Base-by-base conservation (phyloP, 1,140 invertebrate genomes). In the Frieseomelitta varia region DNA sequence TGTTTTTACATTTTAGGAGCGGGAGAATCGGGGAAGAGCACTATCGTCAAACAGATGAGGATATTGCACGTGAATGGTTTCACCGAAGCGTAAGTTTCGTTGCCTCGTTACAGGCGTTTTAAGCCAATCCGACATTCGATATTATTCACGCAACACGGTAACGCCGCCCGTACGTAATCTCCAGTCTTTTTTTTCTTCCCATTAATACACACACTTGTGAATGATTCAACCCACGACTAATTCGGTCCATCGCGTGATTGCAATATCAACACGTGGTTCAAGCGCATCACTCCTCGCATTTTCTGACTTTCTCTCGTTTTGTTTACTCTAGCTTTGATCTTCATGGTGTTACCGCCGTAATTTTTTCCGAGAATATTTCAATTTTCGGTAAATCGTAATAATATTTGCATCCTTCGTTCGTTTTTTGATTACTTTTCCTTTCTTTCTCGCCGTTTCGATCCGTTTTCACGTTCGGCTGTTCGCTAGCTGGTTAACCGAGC, bases 31-130 rank as follows among this genome's bases (percentile, higher is more conserved):
- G 99, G 99, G 90, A 99, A 99, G 96, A 99, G 98, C 92, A 99
- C 99, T 87, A 99, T 99, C 95, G 99, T 99, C 90, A 99, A 99
- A 96, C 99, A 99, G 96, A 99, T 99, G 99, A 97, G 99, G 94
- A 99, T 99, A 95, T 96, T 99, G 92, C 99, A 99, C 96, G 99
- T 99, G 85, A 98, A 99, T 96, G 98, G 98, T 90, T 99, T 99
- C 96, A 99, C 98, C 94, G 97, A 98, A 96, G 96, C 97, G 96
- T 97, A 95, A 96, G 96, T 96, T 85, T 88, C 84, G 69, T 86
- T 86, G 55, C 39, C 51, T 24, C 69, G 12, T 72, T 63, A 30
- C 15, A 63, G 30, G 39, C 55, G 17, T n/a, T 47, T 72, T 27
- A 47, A 72, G 55, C 17, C 17, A 27, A 72, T 72, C 12, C 24